Conservation (phyloP, 2,888 invertebrate species). For the Leptothorax acervorum region DNA sequence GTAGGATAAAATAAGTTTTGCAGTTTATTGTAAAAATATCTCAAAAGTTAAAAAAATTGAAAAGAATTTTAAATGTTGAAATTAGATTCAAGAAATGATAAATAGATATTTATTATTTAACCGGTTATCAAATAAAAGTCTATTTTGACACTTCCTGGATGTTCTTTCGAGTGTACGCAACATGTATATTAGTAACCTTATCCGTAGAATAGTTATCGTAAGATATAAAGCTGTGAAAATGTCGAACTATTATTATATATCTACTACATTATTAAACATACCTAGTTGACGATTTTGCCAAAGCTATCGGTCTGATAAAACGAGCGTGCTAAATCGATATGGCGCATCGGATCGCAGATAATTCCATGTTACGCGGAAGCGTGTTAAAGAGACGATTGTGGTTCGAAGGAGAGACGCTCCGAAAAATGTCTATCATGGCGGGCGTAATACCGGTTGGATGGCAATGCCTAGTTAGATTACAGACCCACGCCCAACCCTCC, state of each 20-base stretch:
- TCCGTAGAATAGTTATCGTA: conserved; percentile 1
- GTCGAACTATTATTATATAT: not conserved
- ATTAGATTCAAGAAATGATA: no score
- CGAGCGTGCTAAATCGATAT: conserved; percentile 62
- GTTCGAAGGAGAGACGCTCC: conserved; percentile 60
- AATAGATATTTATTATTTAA: conserved; percentile 9
- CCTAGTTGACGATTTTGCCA: conserved; percentile 18
- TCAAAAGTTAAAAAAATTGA: not conserved
- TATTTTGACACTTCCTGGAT: not conserved
- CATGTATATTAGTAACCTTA: not conserved
- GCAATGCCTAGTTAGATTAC: conserved; percentile 75
- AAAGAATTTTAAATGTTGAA: not conserved
- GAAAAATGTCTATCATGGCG: conserved; percentile 70
- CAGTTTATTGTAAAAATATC: not conserved
- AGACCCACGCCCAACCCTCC: conserved; percentile 58
- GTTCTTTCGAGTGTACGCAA: no score
- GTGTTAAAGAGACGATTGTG: conserved; percentile 68
- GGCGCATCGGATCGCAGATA: conserved; percentile 64
- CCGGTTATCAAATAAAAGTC: conserved; percentile 5
- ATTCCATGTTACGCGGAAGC: conserved; percentile 63
- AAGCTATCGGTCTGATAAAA: conserved; percentile 32
- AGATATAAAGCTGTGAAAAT: not conserved
- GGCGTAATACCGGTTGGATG: conserved; percentile 71
- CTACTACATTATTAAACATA: not conserved
- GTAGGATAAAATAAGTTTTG: not conserved